These are phyloP conservation scores for Molorchus minor DNA, from an alignment of 2,888 invertebrate genomes.

Conservation along the genomic window DNA sequence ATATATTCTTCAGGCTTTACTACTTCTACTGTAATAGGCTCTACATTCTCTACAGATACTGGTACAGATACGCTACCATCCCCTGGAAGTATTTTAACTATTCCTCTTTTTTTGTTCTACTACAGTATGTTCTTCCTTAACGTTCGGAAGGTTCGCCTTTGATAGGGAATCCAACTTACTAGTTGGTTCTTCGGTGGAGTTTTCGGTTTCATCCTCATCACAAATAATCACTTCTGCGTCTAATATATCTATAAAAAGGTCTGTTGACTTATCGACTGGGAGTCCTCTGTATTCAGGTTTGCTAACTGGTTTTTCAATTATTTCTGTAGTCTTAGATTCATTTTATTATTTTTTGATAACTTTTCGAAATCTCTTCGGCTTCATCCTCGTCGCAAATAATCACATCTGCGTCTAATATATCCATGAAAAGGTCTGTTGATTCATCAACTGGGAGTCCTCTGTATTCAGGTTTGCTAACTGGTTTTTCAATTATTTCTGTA, in stretches of 20 bases:
- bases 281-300: constrained; percentile 42
- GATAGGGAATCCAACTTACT: too few species aligned
- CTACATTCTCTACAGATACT: neutral
- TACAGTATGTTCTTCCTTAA: too few species aligned
- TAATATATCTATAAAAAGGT: constrained; percentile 57
- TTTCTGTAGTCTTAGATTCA: neutral
- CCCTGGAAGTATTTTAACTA: too few species aligned
- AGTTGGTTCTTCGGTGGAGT: neutral
- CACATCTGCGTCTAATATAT: neutral
- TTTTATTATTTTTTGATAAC: too few species aligned
- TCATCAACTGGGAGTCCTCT: neutral
- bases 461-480: neutral
- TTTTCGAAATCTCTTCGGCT: too few species aligned
- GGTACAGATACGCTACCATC: too few species aligned
- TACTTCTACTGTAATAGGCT: neutral
- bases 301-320: too few species aligned
- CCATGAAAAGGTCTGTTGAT: neutral
- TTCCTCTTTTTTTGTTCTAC: too few species aligned
- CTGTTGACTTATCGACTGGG: constrained; percentile 48
- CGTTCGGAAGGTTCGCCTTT: too few species aligned
- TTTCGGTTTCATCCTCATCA: constrained; percentile 40
- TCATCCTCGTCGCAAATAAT: too few species aligned
- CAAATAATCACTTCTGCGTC: constrained; percentile 42
- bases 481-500: neutral
- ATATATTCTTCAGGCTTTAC: neutral